Evolutionary conservation across 2,888 invertebrate species (phyloP).

Genomic region (Ischnura elegans): DNA sequence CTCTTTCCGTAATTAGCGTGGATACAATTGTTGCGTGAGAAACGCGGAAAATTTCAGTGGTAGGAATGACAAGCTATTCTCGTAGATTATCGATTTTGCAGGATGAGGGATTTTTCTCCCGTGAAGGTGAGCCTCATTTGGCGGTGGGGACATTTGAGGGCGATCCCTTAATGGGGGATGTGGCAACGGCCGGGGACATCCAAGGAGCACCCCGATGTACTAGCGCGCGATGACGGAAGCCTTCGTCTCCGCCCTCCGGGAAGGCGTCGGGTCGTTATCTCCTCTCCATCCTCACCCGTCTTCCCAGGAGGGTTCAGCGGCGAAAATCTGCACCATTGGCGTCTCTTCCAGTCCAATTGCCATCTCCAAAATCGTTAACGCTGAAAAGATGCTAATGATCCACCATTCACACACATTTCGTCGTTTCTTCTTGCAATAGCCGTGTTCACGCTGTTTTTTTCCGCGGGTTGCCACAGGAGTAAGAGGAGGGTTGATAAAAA

Average conservation of each 20-base stretch:
- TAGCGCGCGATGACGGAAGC: neutral
- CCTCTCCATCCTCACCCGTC: neutral
- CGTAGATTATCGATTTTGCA: neutral
- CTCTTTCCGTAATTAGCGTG: no score
- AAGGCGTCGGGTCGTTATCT: neutral
- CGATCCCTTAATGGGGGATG: neutral
- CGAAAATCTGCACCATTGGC: neutral
- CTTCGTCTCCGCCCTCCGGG: neutral
- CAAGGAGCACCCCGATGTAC: neutral
- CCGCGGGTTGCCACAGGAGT: no score
- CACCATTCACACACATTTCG: neutral
- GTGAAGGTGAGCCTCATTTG: neutral
- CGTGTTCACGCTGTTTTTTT: neutral
- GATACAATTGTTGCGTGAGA: no score
- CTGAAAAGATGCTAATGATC: neutral
- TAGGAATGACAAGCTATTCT: no score
- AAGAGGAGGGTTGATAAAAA: no score
- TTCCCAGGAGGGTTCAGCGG: neutral
- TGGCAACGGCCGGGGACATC: no score
- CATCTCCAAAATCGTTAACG: neutral
- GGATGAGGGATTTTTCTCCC: neutral
- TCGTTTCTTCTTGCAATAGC: no score
- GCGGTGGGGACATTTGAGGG: neutral
- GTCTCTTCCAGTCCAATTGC: neutral
- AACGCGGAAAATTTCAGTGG: no score